Evolutionary conservation across 1,140 invertebrate genomes (phyloP).

Genomic region (Tribolium madens): DNA sequence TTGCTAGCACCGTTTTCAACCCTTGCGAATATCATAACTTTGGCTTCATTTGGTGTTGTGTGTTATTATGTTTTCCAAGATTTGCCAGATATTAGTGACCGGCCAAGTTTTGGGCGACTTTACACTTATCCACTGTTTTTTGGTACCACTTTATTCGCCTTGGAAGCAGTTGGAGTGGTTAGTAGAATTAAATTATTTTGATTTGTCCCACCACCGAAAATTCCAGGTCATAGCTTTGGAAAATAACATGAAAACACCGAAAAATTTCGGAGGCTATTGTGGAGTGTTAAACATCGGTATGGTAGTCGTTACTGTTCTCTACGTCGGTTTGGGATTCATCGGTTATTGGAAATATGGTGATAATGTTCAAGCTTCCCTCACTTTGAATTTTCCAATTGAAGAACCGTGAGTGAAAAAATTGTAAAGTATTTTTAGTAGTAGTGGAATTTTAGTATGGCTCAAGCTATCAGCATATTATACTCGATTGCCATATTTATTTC

Average conservation of each 20-base stretch:
- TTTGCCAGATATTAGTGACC: conserved; percentile 70
- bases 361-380: conserved; percentile 73
- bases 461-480: conserved; percentile 86
- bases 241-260: conserved; percentile 86
- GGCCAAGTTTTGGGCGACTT: conserved; percentile 67
- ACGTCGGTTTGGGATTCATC: conserved; percentile 80
- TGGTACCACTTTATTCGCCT: conserved; percentile 87
- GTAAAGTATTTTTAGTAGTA: not conserved
- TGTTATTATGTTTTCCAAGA: conserved; percentile 78
- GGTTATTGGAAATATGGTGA: conserved; percentile 83
- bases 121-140: conserved; percentile 80
- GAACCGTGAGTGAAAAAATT: conserved; percentile 65
- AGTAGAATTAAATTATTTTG: conserved; percentile 63
- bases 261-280: conserved; percentile 76
- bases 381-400: conserved; percentile 75
- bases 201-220: not conserved
- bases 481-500: conserved; percentile 90
- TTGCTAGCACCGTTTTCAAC: conserved; percentile 80
- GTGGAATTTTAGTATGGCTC: conserved; percentile 75
- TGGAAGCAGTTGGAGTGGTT: conserved; percentile 90
- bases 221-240: conserved; percentile 84
- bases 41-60: conserved; percentile 75
- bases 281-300: conserved; percentile 86
- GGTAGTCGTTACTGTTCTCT: conserved; percentile 77
- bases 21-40: conserved; percentile 77